Base-by-base conservation (phyloP, 2,797 vertebrate species). In the Pseudopleuronectes americanus region DNA sequence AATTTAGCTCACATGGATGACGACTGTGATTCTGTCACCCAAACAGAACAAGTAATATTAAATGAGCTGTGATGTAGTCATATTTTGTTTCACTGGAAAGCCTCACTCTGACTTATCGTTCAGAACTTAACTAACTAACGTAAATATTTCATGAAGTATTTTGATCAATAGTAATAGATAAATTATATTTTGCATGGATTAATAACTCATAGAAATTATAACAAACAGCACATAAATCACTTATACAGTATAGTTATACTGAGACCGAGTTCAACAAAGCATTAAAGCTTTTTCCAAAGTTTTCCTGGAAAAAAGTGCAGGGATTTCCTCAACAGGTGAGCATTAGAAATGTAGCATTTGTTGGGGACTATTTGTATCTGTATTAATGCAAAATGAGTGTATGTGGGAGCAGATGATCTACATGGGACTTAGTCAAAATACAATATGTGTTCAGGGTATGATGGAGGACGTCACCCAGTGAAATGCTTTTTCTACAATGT, bases 61-160 rank as follows among this genome's bases (percentile, higher is more conserved):
- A 52, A 24, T 57, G 10, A n/a, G 7, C 62, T 71, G 22, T 75
- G 8, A 77, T 80, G 69, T 68, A 53, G 51, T 4, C 21, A 58
- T 28, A 16, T 55, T 1, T 45, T 6, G 17, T 45, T 19, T 38
- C 14, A 43, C 41, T 43, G 41, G 6, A 43, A 43, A 13, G 10
- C 41, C 16, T 43, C 41, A 43, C 1, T 43, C 41, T 17, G 31
- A 33, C 31, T 17, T 13, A 43, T 43, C 14, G 5, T 4, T 38
- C 36, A 38, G 12, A 38, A 38, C 43, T 45, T 19, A 45, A 19
- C 5, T 19, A 45, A 19, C 5, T 14, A 43, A 14, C 41, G 1
- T 16, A 45, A n/a, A 70, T 45, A 57, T 57, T 24, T 23, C 24
- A 56, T 49, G 17, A 49, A 54, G 52, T 21, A 21, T 48, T 16